phyloP scores from a whole-genome alignment of 2,113 vertebrate genomes.

The Halichoerus grypus region DNA sequence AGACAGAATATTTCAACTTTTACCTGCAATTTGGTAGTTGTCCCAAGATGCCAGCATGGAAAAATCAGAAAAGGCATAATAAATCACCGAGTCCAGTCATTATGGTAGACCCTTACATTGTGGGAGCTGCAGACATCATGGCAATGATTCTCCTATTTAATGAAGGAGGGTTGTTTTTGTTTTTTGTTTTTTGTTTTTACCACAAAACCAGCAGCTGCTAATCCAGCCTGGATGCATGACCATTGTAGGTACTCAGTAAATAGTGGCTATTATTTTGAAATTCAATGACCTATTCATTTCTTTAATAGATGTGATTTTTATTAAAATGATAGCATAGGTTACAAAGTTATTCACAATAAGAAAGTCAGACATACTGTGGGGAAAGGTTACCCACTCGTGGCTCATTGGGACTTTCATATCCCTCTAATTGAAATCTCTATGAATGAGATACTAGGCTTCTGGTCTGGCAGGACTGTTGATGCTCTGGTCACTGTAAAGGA shows the following conservation, averaged over 20 bases:
- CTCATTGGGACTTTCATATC: neutral
- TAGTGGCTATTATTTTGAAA: neutral
- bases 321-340: neutral
- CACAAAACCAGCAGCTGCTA: neutral
- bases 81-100: neutral
- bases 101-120: neutral
- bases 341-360: neutral
- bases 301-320: slow-evolving; percentile 12
- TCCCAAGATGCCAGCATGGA: neutral
- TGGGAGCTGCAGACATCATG: neutral
- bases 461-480: too few species aligned
- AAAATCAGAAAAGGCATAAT: slow-evolving; percentile 30
- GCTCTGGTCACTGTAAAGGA: neutral
- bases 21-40: neutral
- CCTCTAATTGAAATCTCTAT: neutral
- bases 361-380: neutral
- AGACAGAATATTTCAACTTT: neutral
- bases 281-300: neutral
- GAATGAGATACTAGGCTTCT: neutral
- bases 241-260: neutral
- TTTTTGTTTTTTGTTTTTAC: neutral
- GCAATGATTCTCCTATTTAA: neutral
- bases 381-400: neutral
- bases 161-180: neutral
- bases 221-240: neutral